These are phyloP conservation scores for Trissolcus basalis DNA, from an alignment of 1,140 invertebrate genomes.

Conservation along the genomic window DNA sequence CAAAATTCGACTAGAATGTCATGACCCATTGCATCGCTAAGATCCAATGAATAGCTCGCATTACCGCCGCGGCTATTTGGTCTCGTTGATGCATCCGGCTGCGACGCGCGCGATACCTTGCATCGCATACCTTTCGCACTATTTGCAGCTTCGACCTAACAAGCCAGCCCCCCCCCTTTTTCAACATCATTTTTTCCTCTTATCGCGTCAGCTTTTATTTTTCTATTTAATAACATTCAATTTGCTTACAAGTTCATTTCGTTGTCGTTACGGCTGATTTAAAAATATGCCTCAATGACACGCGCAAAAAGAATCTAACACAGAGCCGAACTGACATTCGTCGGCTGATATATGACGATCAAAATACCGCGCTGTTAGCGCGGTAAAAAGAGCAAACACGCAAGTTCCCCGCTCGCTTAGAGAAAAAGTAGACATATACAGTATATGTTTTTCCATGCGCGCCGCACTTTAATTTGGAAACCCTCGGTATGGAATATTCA, in stretches of 20 bases:
- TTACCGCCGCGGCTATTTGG: conserved; percentile 68
- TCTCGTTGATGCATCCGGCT: conserved; percentile 66
- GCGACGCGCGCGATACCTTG: conserved; percentile 59
- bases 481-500: conserved; percentile 32
- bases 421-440: conserved; percentile 50
- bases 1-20: conserved; percentile 67
- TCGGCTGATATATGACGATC: conserved; percentile 55
- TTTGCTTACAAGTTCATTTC: neutral
- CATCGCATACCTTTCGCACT: conserved; percentile 61
- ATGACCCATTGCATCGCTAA: conserved; percentile 67
- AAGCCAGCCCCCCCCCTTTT: conserved; percentile 30
- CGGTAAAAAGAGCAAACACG: conserved; percentile 45
- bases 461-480: conserved; percentile 48
- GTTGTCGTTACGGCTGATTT: neutral
- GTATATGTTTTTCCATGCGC: conserved; percentile 48
- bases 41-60: conserved; percentile 71
- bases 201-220: too few relatives aligned
- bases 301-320: conserved; percentile 43
- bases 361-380: conserved; percentile 51
- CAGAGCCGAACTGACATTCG: conserved; percentile 49
- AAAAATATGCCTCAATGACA: conserved; percentile 18
- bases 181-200: too few relatives aligned
- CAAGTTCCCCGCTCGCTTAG: conserved; percentile 6
- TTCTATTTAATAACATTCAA: too few relatives aligned
- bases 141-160: conserved; percentile 55